phyloP scores from a whole-genome alignment of 2,113 vertebrate species.

The Irena cyanogastra region DNA sequence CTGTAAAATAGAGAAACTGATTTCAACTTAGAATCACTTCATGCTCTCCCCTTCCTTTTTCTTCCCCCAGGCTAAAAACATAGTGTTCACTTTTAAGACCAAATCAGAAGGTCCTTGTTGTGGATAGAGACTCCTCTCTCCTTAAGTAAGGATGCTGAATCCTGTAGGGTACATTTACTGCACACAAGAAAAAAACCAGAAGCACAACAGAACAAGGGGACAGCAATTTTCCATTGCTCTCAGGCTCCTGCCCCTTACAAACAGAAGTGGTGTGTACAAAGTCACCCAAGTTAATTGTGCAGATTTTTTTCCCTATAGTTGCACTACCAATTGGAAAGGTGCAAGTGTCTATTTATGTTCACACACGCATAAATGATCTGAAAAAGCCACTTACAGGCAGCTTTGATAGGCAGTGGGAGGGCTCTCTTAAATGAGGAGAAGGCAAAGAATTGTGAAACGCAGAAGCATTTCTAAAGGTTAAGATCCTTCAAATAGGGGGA shows the following conservation, averaged over 20 bases:
- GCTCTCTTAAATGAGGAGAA: background rate
- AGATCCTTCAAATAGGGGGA: background rate
- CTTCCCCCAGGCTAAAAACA: background rate
- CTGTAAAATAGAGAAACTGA: background rate
- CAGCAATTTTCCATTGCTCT: background rate
- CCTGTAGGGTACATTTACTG: background rate
- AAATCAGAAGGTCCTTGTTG: background rate
- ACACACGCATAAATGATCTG: background rate
- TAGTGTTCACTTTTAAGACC: background rate
- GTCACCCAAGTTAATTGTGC: background rate
- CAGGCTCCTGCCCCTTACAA: background rate
- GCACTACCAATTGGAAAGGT: background rate
- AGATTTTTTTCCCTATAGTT: background rate
- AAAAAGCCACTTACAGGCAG: constrained; percentile 8
- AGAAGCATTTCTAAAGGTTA: background rate
- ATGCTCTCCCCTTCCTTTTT: background rate
- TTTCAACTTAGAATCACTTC: background rate
- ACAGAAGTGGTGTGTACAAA: background rate
- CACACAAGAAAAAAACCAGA: background rate
- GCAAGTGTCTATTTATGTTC: background rate
- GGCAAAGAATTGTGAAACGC: background rate
- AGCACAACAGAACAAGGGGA: background rate
- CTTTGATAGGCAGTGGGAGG: background rate
- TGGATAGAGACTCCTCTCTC: background rate
- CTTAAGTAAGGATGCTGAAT: background rate